Evolutionary conservation across 2,113 vertebrate species (phyloP).

Genomic region (Silurus meridionalis): DNA sequence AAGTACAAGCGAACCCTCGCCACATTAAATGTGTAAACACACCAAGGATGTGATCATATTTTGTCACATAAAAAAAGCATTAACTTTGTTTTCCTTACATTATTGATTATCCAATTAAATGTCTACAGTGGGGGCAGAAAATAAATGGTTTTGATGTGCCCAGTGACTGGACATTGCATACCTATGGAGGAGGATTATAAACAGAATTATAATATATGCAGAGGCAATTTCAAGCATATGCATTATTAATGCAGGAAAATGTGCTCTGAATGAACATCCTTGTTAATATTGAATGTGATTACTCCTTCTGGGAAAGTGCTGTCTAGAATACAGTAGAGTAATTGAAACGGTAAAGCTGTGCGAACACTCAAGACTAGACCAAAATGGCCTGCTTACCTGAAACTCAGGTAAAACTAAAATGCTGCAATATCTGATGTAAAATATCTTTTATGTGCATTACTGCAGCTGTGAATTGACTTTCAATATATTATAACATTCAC

Average conservation of each 20-base stretch:
- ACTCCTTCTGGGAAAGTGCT: slow-evolving; percentile 69
- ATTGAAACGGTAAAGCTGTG: slow-evolving; percentile 64
- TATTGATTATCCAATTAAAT: slow-evolving; percentile 39
- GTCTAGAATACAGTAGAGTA: slow-evolving; percentile 54
- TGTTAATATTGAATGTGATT: slow-evolving; percentile 75
- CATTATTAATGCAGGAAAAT: slow-evolving; percentile 75
- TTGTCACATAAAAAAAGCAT: slow-evolving; percentile 1
- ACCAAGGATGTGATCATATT: neutral
- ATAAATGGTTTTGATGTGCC: neutral
- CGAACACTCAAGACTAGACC: slow-evolving; percentile 60
- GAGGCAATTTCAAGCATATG: slow-evolving; percentile 64
- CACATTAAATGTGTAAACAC: neutral
- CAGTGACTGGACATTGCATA: slow-evolving; percentile 31
- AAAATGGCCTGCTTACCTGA: neutral
- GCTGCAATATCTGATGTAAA: neutral
- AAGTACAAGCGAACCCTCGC: neutral
- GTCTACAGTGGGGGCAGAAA: neutral
- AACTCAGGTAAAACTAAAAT: neutral
- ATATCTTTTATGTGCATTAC: neutral
- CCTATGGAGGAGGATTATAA: slow-evolving; percentile 48
- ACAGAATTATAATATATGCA: slow-evolving; percentile 59
- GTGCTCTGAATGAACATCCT: slow-evolving; percentile 68
- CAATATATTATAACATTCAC: neutral
- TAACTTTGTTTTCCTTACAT: slow-evolving; percentile 31
- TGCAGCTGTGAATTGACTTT: neutral